Base-by-base conservation (phyloP, 1,140 invertebrate genomes). In the Proctacanthus coquilletti region DNA sequence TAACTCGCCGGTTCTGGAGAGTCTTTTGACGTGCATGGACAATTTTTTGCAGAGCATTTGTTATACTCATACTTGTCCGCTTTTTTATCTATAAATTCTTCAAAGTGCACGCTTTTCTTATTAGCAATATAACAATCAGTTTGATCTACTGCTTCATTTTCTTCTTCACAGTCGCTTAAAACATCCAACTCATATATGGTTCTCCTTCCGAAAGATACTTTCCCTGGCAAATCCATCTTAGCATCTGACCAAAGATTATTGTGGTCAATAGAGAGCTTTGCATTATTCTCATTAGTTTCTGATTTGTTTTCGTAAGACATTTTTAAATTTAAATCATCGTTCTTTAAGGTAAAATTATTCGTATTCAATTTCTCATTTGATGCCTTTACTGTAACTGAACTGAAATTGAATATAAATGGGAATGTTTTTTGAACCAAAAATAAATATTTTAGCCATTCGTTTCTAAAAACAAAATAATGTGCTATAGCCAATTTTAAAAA, bases 161-260 rank as follows among this genome's bases (percentile, higher is more conserved):
- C 53, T 29, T 59, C 53, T 5, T 59, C 54, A 34, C 51, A 51
- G 34, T 60, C 56, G 34, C 54, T 60, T 20, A 51, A 55, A 40
- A 51, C 51, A 10, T 31, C 25, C 14, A 33, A 11, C 3, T 15
- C 9, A 23, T n/a, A 29, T 46, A 50, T 3, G 51, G 47, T 31
- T 57, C n/a, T n/a, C n/a, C n/a, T 59, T 20, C 48, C 48, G 34
- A 60, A 60, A 11, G 56, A 60, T 2, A 57, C 57, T 17, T 56
- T 41, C 1, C 56, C 56, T 2, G 53, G 56, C 29, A 60, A 45
- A 50, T 60, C 52, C 37, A 57, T 60, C 29, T 39, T 45, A 0
- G 45, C 44, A 20, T 46, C 43, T n/a, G 44, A 17, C 5, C 47
- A 21, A 0, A 39, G 30, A 2, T 18, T 13, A 23, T 34, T 38